Evolutionary conservation across 2,113 vertebrate genomes (phyloP), one percentile per base, ranked within the genome.

Genomic region (Gallinago paraguaiae): DNA sequence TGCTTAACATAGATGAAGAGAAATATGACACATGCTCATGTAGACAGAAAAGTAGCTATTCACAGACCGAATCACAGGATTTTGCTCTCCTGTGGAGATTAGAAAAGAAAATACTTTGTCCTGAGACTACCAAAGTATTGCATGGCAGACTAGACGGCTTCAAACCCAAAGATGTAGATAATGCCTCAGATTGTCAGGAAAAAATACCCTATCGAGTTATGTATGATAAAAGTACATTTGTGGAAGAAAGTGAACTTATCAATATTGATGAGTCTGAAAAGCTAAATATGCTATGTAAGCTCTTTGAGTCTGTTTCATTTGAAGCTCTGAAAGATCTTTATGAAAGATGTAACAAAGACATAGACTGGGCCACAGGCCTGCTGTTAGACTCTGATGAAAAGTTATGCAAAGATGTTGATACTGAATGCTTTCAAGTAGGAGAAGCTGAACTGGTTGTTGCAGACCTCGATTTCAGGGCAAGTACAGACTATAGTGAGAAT

Each of bases 281-380:
- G 93, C 97, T 99, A 54, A 97, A 98, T 67, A 99, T 98, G 69
- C 99, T 99, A 17, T 98, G 98, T 87, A 98, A 97, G 28, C 98
- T 99, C 48, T 99, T 99, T 97, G 99, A 98, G 30, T 98, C 98
- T 5, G 97, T 99, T 93, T 98, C 98, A 63, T 98, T 98, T 90
- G 99, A 99, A 93, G 99, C 98, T 48, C 91, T 99, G 63, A 98
- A 99, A 88, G 99, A 99, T 97, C 97, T 99, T 57, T 99, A 99
- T 97, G 99, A 99, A 92, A 99, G 99, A 94, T 99, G 99, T 97
- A 98, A 99, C 92, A 98, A 98, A 94, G 99, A 99, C 96, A 97
- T 99, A 81, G 98, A 99, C 74, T 99, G 99, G 99, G 98, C 98
- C 69, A 99, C 98, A 54, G 99, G 99, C 88, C 95, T 99, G 67